Base-by-base conservation (phyloP, 2,888 invertebrate genomes). In the Lithophane semibrunnea region DNA sequence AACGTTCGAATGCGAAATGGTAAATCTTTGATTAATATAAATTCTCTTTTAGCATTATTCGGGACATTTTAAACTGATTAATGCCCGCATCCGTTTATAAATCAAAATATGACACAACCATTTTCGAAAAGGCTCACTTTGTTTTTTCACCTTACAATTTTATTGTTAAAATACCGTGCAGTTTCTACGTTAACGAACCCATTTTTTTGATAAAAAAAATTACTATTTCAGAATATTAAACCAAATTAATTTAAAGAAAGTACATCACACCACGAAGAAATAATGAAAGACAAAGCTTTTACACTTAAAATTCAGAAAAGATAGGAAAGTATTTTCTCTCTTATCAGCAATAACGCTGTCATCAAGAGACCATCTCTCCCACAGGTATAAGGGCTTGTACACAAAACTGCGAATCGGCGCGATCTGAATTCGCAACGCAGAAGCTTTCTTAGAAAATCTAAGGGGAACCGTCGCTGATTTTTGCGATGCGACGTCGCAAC, bases 281-380 rank as follows among this genome's bases (percentile, higher is more conserved):
- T 21, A 21, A 52, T 52, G 52, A 21, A 21, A 52, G 9, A 52
- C 0, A 52, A 21, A 52, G 3, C 3, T 52, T 21, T 21, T 8
- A 52, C 52, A 63, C 9, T 56, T 52, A 52, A 49, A 83, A 47
- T 63, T 1, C 29, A 63, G 13, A 3, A 10, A 47, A 72, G 61
- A 70, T 21, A 21, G 24, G 29, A 4, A 71, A 78, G 58, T 73
- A 61, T 74, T 66, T 63, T 56, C 42, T 24, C 1, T 52, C 44
- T 75, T 74, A 82, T 73, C 74, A 74, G 75, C 71, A 24, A 60
- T 79, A 66, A 79, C 73, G 58, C 56, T 74, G 65, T 79, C 86
- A 77, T 73, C 69, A 79, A 66, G 79, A 66, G 71, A 37, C 73
- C 54, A 9, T 49, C n/a, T 79, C 72, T 79, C 75, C 68, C 70